Percentiles rank a stretch among this genome's conserved stretches.
phyloP scores from a whole-genome alignment of 1,140 invertebrate species.

The Saccostrea cuccullata region DNA sequence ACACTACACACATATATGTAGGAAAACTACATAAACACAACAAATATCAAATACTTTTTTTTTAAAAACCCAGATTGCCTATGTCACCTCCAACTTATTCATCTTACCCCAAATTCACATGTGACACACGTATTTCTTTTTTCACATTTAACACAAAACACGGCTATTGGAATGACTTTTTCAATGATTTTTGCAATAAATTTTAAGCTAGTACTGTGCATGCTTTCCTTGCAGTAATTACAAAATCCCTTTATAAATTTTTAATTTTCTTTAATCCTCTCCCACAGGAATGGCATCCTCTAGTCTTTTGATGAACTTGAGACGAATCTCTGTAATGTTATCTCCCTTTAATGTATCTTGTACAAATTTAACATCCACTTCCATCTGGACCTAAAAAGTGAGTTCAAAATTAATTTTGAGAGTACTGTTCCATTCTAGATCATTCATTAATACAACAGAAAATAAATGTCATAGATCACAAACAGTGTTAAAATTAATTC shows the following conservation, averaged over 20 bases:
- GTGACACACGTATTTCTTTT: no score
- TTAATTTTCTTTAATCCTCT: slow-evolving; percentile 86
- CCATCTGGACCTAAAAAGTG: slow-evolving; percentile 83
- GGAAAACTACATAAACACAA: background rate
- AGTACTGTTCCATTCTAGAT: background rate
- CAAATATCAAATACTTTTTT: background rate
- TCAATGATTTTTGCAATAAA: background rate
- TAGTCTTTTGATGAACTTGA: slow-evolving; percentile 96
- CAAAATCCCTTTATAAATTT: background rate
- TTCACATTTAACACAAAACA: background rate
- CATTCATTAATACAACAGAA: no score
- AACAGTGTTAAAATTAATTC: background rate
- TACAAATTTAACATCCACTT: slow-evolving; percentile 84
- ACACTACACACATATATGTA: background rate
- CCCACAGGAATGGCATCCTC: slow-evolving; percentile 98
- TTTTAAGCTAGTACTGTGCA: background rate
- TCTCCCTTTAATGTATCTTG: slow-evolving; percentile 98
- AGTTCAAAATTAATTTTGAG: slow-evolving; percentile 29
- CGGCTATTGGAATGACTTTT: background rate
- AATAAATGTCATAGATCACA: no score
- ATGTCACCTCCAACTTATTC: background rate
- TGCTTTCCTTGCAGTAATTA: background rate
- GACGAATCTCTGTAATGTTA: slow-evolving; percentile 93
- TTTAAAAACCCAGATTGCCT: background rate
- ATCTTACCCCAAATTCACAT: no score